A percentile compares a stretch with the other conserved stretches of the same genome.
Conservation (phyloP, 2,113 vertebrate genomes). For the Zootoca vivipara region DNA sequence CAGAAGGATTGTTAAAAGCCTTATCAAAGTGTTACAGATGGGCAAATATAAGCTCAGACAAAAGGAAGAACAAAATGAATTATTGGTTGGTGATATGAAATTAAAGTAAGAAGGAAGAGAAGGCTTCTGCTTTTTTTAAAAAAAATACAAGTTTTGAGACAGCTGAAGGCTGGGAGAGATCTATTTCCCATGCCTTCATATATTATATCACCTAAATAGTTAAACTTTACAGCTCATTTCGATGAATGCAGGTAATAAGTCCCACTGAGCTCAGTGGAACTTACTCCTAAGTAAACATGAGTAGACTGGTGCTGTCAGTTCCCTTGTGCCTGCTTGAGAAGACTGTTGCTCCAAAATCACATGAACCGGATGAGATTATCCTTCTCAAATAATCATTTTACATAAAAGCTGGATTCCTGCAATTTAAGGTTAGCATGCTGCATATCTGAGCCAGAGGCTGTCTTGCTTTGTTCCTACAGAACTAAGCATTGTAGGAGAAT, state of each 20-base stretch:
- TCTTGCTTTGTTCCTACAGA: background rate
- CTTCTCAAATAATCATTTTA: background rate
- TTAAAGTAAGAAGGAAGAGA: background rate
- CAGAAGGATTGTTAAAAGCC: background rate
- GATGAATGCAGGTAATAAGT: background rate
- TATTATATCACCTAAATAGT: background rate
- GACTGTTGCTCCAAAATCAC: background rate
- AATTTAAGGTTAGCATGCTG: too few relatives aligned
- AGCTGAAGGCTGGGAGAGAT: background rate
- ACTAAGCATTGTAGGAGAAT: background rate
- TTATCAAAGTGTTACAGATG: conserved; percentile 25
- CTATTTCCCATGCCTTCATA: background rate
- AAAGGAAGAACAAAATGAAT: background rate
- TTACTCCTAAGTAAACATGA: background rate
- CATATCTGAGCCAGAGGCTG: background rate
- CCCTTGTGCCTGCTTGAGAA: background rate
- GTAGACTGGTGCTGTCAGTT: background rate
- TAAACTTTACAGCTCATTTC: background rate
- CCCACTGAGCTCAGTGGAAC: background rate
- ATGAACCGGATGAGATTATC: background rate
- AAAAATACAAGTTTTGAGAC: background rate
- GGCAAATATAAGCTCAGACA: background rate
- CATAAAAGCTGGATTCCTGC: too few relatives aligned
- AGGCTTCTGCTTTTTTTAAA: background rate
- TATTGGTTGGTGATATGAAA: background rate